phyloP scores from a whole-genome alignment of 2,888 invertebrate species.

The Brachypterus glaber region DNA sequence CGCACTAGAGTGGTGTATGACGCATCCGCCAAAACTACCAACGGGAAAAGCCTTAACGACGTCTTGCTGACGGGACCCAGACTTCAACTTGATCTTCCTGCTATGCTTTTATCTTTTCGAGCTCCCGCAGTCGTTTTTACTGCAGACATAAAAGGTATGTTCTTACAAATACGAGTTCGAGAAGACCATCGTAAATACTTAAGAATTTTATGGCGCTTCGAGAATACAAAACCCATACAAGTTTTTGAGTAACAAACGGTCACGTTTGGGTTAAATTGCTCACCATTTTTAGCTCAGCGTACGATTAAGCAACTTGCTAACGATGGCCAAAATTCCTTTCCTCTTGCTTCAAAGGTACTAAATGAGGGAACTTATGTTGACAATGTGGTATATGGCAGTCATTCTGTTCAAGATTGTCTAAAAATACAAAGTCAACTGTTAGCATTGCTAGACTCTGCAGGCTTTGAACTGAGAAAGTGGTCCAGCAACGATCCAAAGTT shows the following conservation, averaged over 20 bases:
- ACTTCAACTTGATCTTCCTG: conserved; percentile 1
- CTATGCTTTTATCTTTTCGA: conserved; percentile 5
- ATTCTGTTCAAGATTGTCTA: conserved; percentile 9
- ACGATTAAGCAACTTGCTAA: conserved; percentile 3
- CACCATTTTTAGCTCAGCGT: conserved; percentile 4
- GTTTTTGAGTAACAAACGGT: conserved; percentile 1
- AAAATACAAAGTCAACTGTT: conserved; percentile 8
- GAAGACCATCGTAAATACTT: conserved; percentile 3
- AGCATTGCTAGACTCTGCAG: conserved; percentile 9
- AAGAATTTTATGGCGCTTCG: conserved; percentile 6
- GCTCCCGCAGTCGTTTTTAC: conserved; percentile 1
- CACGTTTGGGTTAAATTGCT: conserved; percentile 2
- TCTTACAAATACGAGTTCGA: conserved; percentile 5
- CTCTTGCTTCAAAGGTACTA: background rate
- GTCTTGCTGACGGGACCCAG: conserved; percentile 4
- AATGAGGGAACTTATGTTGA: conserved; percentile 7
- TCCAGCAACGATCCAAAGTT: conserved; percentile 1
- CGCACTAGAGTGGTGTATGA: conserved; percentile 11
- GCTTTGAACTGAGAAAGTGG: conserved; percentile 14
- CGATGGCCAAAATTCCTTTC: background rate
- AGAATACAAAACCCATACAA: background rate
- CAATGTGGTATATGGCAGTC: conserved; percentile 2
- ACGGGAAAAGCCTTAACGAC: conserved; percentile 3
- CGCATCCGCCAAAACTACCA: conserved; percentile 1
- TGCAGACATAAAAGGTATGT: conserved; percentile 9